Conservation (phyloP, 2,888 invertebrate genomes). For the Zaprionus bogoriensis region DNA sequence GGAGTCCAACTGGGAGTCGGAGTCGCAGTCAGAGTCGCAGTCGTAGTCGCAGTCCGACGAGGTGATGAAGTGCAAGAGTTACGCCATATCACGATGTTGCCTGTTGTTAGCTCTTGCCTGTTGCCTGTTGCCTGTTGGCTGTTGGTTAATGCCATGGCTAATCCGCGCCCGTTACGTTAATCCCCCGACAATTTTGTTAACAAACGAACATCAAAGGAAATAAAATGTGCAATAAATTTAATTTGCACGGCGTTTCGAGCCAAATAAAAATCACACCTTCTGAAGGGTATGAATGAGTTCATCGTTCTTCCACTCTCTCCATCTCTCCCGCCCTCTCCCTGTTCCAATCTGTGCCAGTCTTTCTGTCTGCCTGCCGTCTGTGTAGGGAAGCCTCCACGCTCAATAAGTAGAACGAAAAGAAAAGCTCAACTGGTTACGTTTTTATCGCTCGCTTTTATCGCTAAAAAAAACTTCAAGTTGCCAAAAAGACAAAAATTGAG, state of each 20-base stretch:
- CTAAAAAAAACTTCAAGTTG: conserved; percentile 58
- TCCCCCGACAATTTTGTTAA: conserved; percentile 73
- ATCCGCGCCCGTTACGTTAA: conserved; percentile 71
- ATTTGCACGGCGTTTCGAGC: conserved; percentile 56
- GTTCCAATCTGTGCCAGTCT: neutral
- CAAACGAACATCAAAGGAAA: conserved; percentile 80
- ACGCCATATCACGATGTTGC: conserved; percentile 69
- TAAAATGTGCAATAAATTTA: conserved; percentile 82
- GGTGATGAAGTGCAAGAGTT: conserved; percentile 74
- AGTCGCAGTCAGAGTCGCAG: neutral
- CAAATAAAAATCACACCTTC: conserved; percentile 53
- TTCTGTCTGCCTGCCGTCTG: neutral
- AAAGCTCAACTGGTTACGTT: conserved; percentile 45
- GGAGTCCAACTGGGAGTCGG: too few relatives aligned
- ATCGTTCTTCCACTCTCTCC: neutral
- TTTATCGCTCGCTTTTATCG: conserved; percentile 66
- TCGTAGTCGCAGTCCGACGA: conserved; percentile 14
- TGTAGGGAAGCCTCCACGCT: conserved; percentile 6
- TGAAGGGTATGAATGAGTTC: conserved; percentile 49
- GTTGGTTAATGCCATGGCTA: conserved; percentile 72
- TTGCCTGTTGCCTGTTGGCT: conserved; percentile 35
- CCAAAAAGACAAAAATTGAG: conserved; percentile 49
- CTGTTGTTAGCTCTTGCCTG: neutral
- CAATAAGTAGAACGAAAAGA: conserved; percentile 42
- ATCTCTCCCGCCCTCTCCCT: neutral